Base-by-base conservation (phyloP, 2,113 vertebrate species). In the Thunnus maccoyii region DNA sequence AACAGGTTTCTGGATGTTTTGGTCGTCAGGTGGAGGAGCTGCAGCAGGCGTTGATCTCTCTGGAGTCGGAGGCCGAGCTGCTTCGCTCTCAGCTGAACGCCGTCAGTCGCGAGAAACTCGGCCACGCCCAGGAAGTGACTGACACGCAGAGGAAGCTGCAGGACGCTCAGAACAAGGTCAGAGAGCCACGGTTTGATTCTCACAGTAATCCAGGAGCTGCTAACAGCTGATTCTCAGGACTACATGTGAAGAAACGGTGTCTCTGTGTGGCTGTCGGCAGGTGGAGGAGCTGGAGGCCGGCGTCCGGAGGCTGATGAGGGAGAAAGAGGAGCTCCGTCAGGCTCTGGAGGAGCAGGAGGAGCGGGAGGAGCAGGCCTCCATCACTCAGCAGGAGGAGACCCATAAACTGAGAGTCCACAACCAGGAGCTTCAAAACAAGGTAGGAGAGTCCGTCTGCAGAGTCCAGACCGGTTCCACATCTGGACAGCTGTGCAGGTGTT, bases 51-150 rank as follows among this genome's bases (percentile, higher is more conserved):
- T 12, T 90, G 41, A 17, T 61, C 3, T 69, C 83, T 10, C 36
- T 92, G 64, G 89, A 93, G 85, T 1, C 57, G 1, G 91, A 95
- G 84, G 72, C 50, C 0, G 89, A 93, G 66, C 86, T 87, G 27
- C 90, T 96, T n/a, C 92, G 84, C 46, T 88, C 92, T 17, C 91
- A 94, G 82, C 87, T 95, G 7, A 67, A 76, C 11, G 68, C 76
- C 1, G 18, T 84, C 68, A 84, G 10, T 44, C 89, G 89, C 80
- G 94, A 94, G 67, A 91, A 87, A 22, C 56, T 80, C 0, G 15
- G 61, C 47, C 92, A 92, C 17, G 15, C 77, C 48, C 88, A 95
- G 68, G 93, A 95, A 76, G 82, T 82, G 17, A 69, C 41, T 0
- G 69, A 80, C 13, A 76, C 89, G 22, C 89, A 86, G 25, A 92